phyloP scores from a whole-genome alignment of 2,113 vertebrate species.

The Phocoena sinus region DNA sequence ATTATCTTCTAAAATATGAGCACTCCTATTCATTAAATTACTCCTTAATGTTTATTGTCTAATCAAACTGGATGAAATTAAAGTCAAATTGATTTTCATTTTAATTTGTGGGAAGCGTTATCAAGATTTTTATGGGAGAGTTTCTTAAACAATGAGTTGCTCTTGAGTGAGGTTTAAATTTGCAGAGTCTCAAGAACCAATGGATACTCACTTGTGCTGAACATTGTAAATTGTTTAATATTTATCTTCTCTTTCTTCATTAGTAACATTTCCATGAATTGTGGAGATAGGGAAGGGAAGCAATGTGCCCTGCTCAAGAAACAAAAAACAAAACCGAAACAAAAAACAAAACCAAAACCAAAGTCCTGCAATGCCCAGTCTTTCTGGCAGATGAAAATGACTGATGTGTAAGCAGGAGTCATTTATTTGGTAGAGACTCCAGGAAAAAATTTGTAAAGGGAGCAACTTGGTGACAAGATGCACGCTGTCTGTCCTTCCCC shows the following conservation, averaged over 20 bases:
- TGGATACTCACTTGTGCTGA: background rate
- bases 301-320: background rate
- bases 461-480: background rate
- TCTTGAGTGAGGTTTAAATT: background rate
- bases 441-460: background rate
- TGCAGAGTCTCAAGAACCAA: background rate
- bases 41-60: conserved; percentile 42
- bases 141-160: background rate
- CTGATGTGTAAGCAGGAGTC: background rate
- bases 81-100: conserved; percentile 50
- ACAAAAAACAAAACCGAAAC: background rate
- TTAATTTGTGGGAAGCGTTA: conserved; percentile 47
- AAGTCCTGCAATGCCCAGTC: background rate
- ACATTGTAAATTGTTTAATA: background rate
- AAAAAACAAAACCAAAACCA: background rate
- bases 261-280: background rate
- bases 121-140: background rate
- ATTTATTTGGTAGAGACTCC: background rate
- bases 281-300: background rate
- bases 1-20: conserved; percentile 30
- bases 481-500: background rate
- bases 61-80: conserved; percentile 50
- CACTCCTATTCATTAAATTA: conserved; percentile 50
- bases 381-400: background rate
- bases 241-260: background rate